Conservation (phyloP, 2,888 invertebrate genomes). For the Itoplectis maculator region DNA sequence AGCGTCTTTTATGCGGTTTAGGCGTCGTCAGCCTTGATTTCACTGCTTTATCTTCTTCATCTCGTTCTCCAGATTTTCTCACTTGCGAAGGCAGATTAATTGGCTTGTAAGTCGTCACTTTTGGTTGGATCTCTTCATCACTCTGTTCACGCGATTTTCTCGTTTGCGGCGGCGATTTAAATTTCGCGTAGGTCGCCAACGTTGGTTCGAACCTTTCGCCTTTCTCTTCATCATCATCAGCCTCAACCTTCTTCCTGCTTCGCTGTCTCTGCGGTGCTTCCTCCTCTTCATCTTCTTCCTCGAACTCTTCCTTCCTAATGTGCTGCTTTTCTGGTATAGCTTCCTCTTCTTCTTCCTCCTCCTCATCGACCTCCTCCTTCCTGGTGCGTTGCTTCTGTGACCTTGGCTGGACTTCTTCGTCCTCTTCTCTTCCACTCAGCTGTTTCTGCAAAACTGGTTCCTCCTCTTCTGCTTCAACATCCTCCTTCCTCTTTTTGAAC, state of each 20-base stretch:
- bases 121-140: background rate
- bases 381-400: background rate
- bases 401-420: background rate
- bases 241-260: background rate
- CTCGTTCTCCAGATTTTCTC: background rate
- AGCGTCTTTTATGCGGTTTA: too few species aligned
- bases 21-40: too few species aligned
- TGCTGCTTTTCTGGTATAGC: background rate
- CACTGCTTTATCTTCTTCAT: too few species aligned
- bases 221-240: slow-evolving; percentile 8
- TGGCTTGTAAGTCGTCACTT: background rate
- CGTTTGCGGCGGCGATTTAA: slow-evolving; percentile 7
- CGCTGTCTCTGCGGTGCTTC: background rate
- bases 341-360: slow-evolving; percentile 42
- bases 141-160: slow-evolving; percentile 1
- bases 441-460: background rate
- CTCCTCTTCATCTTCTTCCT: slow-evolving; percentile 37
- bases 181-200: slow-evolving; percentile 43
- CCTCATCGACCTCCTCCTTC: slow-evolving; percentile 6
- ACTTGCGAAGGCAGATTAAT: background rate
- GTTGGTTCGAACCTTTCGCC: slow-evolving; percentile 63
- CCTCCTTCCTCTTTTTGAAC: background rate
- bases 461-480: slow-evolving; percentile 37
- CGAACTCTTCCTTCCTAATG: slow-evolving; percentile 22
- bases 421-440: background rate